Percentiles rank a stretch among this genome's conserved stretches.
Conservation (phyloP, 1,140 invertebrate genomes). For the Drosophila grimshawi region DNA sequence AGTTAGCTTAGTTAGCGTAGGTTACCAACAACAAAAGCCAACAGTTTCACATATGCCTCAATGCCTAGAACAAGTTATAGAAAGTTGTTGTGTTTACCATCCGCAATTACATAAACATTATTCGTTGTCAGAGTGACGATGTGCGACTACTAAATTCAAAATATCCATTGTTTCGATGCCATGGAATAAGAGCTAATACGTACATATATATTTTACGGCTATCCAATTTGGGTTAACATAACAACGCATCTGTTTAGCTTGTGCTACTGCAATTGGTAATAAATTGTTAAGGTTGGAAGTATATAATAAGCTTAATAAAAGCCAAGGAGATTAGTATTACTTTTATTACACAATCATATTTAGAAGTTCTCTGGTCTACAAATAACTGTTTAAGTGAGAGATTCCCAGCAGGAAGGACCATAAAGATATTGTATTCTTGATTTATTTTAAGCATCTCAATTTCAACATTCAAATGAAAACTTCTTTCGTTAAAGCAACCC, state of each 20-base stretch:
- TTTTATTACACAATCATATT: too few relatives aligned
- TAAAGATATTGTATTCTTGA: too few relatives aligned
- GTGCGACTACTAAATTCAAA: slow-evolving; percentile 4
- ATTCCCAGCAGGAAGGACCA: too few relatives aligned
- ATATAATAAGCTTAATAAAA: too few relatives aligned
- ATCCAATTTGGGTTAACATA: background rate
- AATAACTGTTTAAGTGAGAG: too few relatives aligned
- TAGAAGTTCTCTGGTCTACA: too few relatives aligned
- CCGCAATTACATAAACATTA: slow-evolving; percentile 80
- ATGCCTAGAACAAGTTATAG: slow-evolving; percentile 21
- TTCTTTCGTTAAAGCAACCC: too few relatives aligned
- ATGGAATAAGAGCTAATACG: slow-evolving; percentile 1
- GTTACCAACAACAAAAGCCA: slow-evolving; percentile 32
- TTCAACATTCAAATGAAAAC: too few relatives aligned
- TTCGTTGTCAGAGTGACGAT: slow-evolving; percentile 25
- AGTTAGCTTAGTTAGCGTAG: slow-evolving; percentile 6
- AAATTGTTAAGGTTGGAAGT: too few relatives aligned
- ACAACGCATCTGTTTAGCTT: background rate
- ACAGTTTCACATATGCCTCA: slow-evolving; percentile 1
- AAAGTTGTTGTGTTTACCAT: slow-evolving; percentile 34
- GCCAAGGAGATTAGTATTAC: too few relatives aligned
- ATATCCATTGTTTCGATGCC: slow-evolving; percentile 13
- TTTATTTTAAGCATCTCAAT: too few relatives aligned
- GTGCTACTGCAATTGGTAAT: too few relatives aligned
- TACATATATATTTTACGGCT: background rate